Conservation (phyloP, 2,888 invertebrate genomes). For the Pseudanteris insignis region DNA sequence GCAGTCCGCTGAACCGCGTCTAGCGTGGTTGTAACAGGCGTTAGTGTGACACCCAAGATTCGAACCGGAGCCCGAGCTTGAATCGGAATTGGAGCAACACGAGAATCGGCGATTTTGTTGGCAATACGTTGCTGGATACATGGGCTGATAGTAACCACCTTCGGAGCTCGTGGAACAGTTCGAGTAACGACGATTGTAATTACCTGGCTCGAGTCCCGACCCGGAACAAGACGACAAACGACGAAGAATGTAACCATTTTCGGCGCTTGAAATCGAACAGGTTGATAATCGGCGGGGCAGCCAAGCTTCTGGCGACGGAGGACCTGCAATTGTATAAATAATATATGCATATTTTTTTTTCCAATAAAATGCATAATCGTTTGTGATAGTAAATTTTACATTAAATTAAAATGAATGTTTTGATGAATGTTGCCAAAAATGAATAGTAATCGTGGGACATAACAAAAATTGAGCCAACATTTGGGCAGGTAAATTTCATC, state of each 20-base stretch:
- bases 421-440: too few species aligned
- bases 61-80: constrained; percentile 55
- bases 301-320: constrained; percentile 74
- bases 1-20: constrained; percentile 59
- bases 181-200: constrained; percentile 56
- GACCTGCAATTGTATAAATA: constrained; percentile 62
- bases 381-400: too few species aligned
- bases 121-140: constrained; percentile 52
- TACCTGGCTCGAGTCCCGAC: constrained; percentile 55
- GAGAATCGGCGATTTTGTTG: constrained; percentile 57
- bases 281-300: constrained; percentile 74
- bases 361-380: too few species aligned
- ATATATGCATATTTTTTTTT: too few species aligned
- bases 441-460: too few species aligned
- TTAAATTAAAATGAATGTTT: too few species aligned
- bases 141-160: constrained; percentile 51
- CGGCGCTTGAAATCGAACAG: constrained; percentile 73
- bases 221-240: constrained; percentile 69
- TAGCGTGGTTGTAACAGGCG: constrained; percentile 50
- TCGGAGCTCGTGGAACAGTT: constrained; percentile 60
- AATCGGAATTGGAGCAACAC: constrained; percentile 60
- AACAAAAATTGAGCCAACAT: neutral
- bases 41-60: constrained; percentile 66
- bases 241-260: constrained; percentile 66
- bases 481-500: too few species aligned